A percentile compares a stretch with the other conserved stretches of the same genome.
phyloP scores from a whole-genome alignment of 2,888 invertebrate species.

The Zhengitettix transpicula region DNA sequence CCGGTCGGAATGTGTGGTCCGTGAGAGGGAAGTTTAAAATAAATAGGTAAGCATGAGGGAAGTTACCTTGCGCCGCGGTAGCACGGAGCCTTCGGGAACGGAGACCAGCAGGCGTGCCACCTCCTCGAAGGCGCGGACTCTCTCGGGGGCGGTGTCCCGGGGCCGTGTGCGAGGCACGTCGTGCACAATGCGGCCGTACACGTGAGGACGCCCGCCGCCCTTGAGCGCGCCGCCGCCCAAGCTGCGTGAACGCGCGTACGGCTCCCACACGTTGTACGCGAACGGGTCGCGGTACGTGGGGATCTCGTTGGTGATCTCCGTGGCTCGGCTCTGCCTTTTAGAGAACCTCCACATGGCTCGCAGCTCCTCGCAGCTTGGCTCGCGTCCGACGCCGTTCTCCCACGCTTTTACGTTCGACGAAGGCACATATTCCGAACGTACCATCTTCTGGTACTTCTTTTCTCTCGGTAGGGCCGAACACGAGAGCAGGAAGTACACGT shows the following conservation, averaged over 20 bases:
- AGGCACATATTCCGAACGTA: neutral
- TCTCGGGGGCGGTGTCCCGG: neutral
- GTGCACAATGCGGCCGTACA: neutral
- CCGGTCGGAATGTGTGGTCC: too few species aligned
- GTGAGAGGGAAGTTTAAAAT: too few species aligned
- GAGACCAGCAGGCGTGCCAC: neutral
- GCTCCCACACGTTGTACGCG: conserved; percentile 66
- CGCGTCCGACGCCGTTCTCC: conserved; percentile 35
- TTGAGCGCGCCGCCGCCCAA: conserved; percentile 14
- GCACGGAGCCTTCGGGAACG: neutral
- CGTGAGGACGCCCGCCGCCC: neutral
- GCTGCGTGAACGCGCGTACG: conserved; percentile 25
- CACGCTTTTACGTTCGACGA: neutral
- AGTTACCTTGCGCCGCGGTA: neutral
- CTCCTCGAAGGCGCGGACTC: neutral
- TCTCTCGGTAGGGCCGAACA: neutral
- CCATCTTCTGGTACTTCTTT: neutral
- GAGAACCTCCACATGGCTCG: conserved; percentile 87
- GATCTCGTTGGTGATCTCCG: conserved; percentile 75
- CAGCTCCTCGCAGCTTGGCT: conserved; percentile 74
- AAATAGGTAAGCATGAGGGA: too few species aligned
- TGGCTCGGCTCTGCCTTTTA: conserved; percentile 70
- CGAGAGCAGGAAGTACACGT: neutral
- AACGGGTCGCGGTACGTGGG: conserved; percentile 69
- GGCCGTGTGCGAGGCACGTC: neutral